Conservation (phyloP, 2,888 invertebrate genomes). For the Drosophila ustulata region DNA sequence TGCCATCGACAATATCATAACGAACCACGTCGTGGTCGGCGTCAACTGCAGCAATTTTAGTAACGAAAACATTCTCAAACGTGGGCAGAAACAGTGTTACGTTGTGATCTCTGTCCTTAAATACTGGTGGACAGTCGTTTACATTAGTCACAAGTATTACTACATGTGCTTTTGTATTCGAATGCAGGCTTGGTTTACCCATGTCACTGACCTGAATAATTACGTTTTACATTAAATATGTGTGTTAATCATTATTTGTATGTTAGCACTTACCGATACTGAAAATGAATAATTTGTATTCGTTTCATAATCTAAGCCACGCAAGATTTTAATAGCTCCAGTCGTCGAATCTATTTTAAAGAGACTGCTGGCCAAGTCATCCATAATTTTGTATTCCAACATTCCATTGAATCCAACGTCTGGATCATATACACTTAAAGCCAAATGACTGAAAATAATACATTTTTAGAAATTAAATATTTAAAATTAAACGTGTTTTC, state of each 20-base stretch:
- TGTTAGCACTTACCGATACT: slow-evolving; percentile 87
- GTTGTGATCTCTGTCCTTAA: slow-evolving; percentile 89
- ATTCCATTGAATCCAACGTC: slow-evolving; percentile 95
- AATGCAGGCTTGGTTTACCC: slow-evolving; percentile 93
- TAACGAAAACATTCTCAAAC: slow-evolving; percentile 91
- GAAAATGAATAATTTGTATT: slow-evolving; percentile 90
- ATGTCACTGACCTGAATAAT: slow-evolving; percentile 89
- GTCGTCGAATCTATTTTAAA: slow-evolving; percentile 95
- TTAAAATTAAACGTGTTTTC: background rate
- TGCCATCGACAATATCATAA: slow-evolving; percentile 94
- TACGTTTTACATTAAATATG: background rate
- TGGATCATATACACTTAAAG: slow-evolving; percentile 92
- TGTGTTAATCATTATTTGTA: background rate
- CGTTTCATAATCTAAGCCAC: slow-evolving; percentile 92
- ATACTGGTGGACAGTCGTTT: slow-evolving; percentile 95
- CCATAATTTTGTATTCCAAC: slow-evolving; percentile 93
- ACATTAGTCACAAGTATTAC: slow-evolving; percentile 92
- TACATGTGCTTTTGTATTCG: slow-evolving; percentile 92
- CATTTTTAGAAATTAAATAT: background rate
- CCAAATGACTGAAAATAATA: slow-evolving; percentile 88
- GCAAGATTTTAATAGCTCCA: slow-evolving; percentile 92
- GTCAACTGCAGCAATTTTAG: slow-evolving; percentile 90
- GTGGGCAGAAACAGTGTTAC: slow-evolving; percentile 93
- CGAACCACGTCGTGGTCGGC: slow-evolving; percentile 89
- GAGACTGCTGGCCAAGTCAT: slow-evolving; percentile 90